phyloP scores from a whole-genome alignment of 2,888 invertebrate genomes.

The Acronicta leporina region DNA sequence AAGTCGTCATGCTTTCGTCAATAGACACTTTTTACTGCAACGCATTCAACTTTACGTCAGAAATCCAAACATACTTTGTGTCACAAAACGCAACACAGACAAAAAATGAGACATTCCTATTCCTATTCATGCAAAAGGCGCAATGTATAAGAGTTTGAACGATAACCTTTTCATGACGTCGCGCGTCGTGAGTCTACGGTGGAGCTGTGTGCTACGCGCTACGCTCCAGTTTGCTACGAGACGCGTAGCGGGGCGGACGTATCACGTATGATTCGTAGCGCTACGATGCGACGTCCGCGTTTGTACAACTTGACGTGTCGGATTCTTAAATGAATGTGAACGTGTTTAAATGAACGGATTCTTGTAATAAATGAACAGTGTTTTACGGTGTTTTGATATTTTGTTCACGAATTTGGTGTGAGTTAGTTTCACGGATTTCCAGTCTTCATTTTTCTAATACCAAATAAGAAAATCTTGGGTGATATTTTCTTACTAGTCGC shows the following conservation, averaged over 20 bases:
- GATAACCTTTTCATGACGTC: conserved; percentile 82
- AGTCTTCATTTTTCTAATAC: conserved; percentile 14
- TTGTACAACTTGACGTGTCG: conserved; percentile 37
- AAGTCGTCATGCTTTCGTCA: conserved; percentile 50
- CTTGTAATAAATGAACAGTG: conserved; percentile 40
- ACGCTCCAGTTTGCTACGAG: conserved; percentile 79
- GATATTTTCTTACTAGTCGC: conserved; percentile 18
- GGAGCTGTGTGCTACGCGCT: conserved; percentile 70
- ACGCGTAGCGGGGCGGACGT: conserved; percentile 68
- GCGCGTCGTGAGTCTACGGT: conserved; percentile 60
- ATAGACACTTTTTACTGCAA: conserved; percentile 55
- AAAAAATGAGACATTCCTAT: conserved; percentile 82
- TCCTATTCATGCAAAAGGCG: conserved; percentile 83
- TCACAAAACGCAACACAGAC: conserved; percentile 77
- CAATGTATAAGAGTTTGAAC: conserved; percentile 81
- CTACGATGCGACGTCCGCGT: conserved; percentile 40
- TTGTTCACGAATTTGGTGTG: conserved; percentile 20
- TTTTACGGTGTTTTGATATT: conserved; percentile 60
- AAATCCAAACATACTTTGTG: conserved; percentile 79
- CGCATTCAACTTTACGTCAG: conserved; percentile 61
- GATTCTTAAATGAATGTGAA: conserved; percentile 34
- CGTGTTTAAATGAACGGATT: conserved; percentile 26
- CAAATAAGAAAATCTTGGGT: conserved; percentile 14
- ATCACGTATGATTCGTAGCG: conserved; percentile 37
- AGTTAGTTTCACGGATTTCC: conserved; percentile 19